Percentiles rank a stretch among this genome's conserved stretches.
phyloP scores from a whole-genome alignment of 2,113 vertebrate genomes.

The Heliornis fulica region DNA sequence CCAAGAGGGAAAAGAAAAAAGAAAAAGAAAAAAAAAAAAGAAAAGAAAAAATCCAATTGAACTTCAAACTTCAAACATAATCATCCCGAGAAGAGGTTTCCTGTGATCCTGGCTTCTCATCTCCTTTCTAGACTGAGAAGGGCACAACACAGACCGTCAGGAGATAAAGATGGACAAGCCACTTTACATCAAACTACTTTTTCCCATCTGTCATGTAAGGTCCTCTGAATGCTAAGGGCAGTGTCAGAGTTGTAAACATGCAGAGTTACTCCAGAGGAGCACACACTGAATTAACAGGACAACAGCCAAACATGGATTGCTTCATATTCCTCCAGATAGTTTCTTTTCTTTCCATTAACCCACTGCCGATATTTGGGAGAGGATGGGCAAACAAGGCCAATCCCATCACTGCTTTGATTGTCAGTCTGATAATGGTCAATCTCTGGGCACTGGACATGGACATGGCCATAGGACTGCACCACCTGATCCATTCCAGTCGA shows the following conservation, averaged over 20 bases:
- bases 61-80: conserved; percentile 56
- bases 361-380: not conserved
- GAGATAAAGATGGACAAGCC: not conserved
- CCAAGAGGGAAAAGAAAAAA: not conserved
- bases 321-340: not conserved
- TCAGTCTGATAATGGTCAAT: not conserved
- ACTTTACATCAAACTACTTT: not conserved
- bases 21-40: not conserved
- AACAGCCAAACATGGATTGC: not conserved
- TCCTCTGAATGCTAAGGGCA: not conserved
- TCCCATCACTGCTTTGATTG: not conserved
- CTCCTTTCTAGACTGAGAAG: not conserved
- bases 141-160: not conserved
- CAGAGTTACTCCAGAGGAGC: not conserved
- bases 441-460: not conserved
- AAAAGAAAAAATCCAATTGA: not conserved
- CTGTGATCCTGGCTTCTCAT: not conserved
- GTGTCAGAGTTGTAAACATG: not conserved
- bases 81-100: not conserved
- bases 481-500: not conserved
- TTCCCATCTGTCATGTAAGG: not conserved
- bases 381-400: not conserved
- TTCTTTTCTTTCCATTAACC: not conserved
- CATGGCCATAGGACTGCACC: not conserved
- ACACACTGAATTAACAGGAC: not conserved